Evolutionary conservation across 2,888 invertebrate genomes (phyloP), one percentile per base, ranked within the genome.

Genomic region (Zootermopsis nevadensis): DNA sequence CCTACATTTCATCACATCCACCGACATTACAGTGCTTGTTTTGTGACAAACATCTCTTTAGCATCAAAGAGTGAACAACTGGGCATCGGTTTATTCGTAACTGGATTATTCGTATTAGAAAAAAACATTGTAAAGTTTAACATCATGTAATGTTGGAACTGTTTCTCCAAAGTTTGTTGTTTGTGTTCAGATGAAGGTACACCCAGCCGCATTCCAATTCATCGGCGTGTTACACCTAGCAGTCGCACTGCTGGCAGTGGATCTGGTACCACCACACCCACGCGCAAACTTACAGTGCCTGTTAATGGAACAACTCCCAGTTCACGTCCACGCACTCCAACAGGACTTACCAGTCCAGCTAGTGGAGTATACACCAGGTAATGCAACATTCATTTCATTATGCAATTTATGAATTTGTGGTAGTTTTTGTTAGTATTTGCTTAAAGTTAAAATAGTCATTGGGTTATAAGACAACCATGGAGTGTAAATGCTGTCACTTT

Each of bases 261-360:
- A 22, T 80, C 85, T 48, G 80, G 84, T 53, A 72, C 77, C 10
- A 82, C 77, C 15, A 82, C 81, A 74, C 76, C 82, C 30, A 77
- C 84, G 22, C 86, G 87, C 1, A 87, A 87, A 69, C 84, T 87
- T 35, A 87, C 87, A 30, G 87, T 87, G 48, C 87, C 87, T 27
- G 85, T 85, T 15, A 85, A 85, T 81, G 86, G 85, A 35, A 85
- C 85, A n/a, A 35, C 90, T 79, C 92, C 93, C 38, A 94, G 94
- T 84, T 87, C 88, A 60, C 90, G 94, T 82, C 94, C 94, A 4
- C 91, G 94, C 85, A 96, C 96, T 38, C 96, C 96, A 30, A 95
- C 95, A 74, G 95, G 95, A 42, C 91, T 95, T 77, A 90, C 94
- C 83, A 95, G 95, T 85, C 95, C 96, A 84, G 94, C 95, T 85